Evolutionary conservation across 2,113 vertebrate species (phyloP), one percentile per base, ranked within the genome.

Genomic region (Lichenostomus cassidix): DNA sequence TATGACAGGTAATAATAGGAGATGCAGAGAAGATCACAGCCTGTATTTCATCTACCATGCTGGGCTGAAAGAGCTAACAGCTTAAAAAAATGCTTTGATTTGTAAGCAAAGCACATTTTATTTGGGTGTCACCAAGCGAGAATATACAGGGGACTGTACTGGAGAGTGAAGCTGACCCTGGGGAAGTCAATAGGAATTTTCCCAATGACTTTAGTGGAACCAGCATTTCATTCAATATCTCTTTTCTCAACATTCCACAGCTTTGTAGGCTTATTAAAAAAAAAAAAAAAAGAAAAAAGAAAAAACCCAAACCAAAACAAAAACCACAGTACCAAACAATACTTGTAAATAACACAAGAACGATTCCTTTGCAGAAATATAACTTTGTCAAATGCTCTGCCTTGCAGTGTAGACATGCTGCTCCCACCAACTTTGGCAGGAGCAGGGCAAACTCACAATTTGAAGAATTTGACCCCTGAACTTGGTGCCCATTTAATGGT

Each of bases 1-100:
- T 96, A 91, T 94, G 95, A 90, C 94, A 95, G 92, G 83, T 96
- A 96, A 96, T 95, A 96, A 94, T 69, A 89, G 73, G 55, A 94
- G 68, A 94, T 81, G 71, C 64, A 88, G 68, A 77, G 85, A 93
- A 81, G 79, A 92, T 47, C 79, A 73, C 65, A 92, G 94, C 60
- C 92, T 93, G 85, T 90, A 89, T 93, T 93, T 93, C 85, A 84
- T 79, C 69, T 65, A 71, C 62, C 91, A 82, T 27, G 58, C 79
- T 92, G 88, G 62, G 62, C 42, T 67, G 41, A 90, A 92, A 88
- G 75, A 92, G 35, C 79, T 69, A 74, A 19, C 41, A 94, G 76
- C 44, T 92, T 69, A 58, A 80, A 84, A 91, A 56, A 42, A 5
- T 5, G 3, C n/a, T 92, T 83, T 83, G 64, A 87, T 93, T 92